Evolutionary conservation across 2,888 invertebrate species (phyloP).

Genomic region (Rhyacophila evoluta): DNA sequence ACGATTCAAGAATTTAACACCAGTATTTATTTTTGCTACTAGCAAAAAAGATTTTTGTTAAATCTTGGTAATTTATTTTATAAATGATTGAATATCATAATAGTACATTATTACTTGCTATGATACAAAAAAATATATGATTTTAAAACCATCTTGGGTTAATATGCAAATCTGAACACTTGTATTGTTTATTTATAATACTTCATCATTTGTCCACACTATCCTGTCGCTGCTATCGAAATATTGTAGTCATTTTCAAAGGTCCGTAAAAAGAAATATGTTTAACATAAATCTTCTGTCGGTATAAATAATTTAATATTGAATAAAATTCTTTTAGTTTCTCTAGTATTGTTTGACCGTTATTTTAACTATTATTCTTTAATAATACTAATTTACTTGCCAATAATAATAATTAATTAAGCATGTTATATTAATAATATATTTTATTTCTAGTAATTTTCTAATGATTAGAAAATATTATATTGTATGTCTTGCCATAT

Average conservation of each 20-base stretch:
- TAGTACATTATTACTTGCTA: no score
- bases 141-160: no score
- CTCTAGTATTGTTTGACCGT: neutral
- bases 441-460: neutral
- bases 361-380: neutral
- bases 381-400: conserved; percentile 3
- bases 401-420: neutral
- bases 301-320: neutral
- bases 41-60: no score
- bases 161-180: neutral
- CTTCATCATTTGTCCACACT: neutral
- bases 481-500: neutral
- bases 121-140: no score
- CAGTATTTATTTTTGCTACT: no score
- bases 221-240: neutral
- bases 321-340: neutral
- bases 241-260: neutral
- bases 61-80: no score
- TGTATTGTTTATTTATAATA: neutral
- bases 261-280: neutral
- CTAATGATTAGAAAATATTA: neutral
- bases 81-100: no score
- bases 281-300: neutral
- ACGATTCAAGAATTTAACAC: no score
- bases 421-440: neutral